Base-by-base conservation (phyloP, 2,797 vertebrate genomes). In the Chiroxiphia lanceolata region DNA sequence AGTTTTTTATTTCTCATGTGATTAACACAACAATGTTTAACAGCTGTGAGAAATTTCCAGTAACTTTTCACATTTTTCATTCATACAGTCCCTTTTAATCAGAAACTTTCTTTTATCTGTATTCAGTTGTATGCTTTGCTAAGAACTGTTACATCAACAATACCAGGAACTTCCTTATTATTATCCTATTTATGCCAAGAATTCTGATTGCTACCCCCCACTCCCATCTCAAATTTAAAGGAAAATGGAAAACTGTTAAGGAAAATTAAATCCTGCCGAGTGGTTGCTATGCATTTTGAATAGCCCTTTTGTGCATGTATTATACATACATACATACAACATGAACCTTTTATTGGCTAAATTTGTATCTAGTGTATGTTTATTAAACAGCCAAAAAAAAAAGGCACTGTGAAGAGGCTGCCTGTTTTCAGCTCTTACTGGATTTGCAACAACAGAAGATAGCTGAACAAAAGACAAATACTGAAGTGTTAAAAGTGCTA, bases 211-310 rank as follows among this genome's bases (percentile, higher is more conserved):
- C 83, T 94, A 94, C 86, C 83, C 93, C 94, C 88, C 33, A 64
- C 90, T 93, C 85, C 68, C 81, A 92, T 60, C 91, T 87, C 91
- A 95, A 94, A 95, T 96, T 95, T 95, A 93, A 94, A 95, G 90
- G 94, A 96, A 97, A 94, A 94, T 89, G 83, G 90, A 94, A 94
- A 93, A 94, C 86, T 93, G 88, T 93, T 95, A 85, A 68, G 91
- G 94, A 95, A 96, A 94, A 96, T 95, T 94, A 96, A 95, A 94
- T 80, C 95, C 95, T 93, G 93, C 91, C 33, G 68, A 71, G 93
- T 94, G 86, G 94, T 95, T 96, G 91, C 95, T 94, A 90, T 77
- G 90, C 83, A 87, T 95, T 96, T 94, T 95, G 90, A 94, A 96
- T 94, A 91, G 91, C 74, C 71, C 93, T 87, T 96, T 95, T 96